A percentile compares a stretch with the other conserved stretches of the same genome.
These are phyloP conservation scores for Grammomys surdaster DNA, from an alignment of 2,113 vertebrate species.

Conservation along the genomic window DNA sequence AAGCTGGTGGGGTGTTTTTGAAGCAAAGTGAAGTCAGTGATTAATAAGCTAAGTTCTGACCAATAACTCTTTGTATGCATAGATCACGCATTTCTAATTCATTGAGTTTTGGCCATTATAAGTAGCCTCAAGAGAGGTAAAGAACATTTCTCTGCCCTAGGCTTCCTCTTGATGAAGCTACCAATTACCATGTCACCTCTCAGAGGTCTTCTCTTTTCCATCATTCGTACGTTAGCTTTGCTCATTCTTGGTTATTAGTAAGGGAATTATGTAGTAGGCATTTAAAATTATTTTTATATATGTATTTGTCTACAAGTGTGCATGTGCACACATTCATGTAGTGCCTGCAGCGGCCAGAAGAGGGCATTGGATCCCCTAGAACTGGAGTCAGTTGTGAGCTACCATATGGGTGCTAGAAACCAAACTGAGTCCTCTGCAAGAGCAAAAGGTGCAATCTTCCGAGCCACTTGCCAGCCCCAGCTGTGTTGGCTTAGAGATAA, in stretches of 20 bases:
- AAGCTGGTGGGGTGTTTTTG: not conserved
- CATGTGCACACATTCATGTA: not conserved
- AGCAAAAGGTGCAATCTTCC: not conserved
- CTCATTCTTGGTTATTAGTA: not conserved
- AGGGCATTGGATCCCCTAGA: not conserved
- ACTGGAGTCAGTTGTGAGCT: not conserved
- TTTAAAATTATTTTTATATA: not conserved
- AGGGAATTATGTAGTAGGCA: not conserved
- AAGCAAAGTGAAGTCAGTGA: not conserved
- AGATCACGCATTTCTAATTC: not conserved
- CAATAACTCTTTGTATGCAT: not conserved
- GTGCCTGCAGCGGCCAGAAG: not conserved
- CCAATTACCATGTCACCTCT: no score
- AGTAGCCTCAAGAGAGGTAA: not conserved
- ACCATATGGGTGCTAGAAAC: not conserved
- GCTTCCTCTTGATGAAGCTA: not conserved
- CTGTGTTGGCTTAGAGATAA: not conserved
- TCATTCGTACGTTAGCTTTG: not conserved
- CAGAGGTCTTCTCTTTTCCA: not conserved
- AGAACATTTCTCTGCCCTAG: not conserved
- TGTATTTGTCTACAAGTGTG: not conserved
- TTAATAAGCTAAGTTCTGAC: not conserved
- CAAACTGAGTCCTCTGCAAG: not conserved
- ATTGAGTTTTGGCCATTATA: not conserved
- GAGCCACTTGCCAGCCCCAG: not conserved